Evolutionary conservation across 2,888 invertebrate genomes (phyloP), one percentile per base, ranked within the genome.

Genomic region (Actias luna): DNA sequence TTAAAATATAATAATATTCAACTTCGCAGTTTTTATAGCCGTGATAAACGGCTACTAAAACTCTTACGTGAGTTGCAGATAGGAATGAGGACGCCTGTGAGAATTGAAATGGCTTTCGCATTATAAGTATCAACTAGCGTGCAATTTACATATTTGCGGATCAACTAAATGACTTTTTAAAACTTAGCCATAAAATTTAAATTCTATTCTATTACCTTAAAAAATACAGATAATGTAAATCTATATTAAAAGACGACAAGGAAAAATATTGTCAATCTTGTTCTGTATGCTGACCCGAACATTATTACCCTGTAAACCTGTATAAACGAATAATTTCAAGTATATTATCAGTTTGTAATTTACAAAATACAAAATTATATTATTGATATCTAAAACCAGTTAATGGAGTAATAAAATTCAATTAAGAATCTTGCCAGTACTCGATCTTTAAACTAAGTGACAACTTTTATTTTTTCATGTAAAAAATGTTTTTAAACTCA

Each of bases 61-160:
- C 58, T 63, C 63, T 62, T 63, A 68, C 69, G 64, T 71, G 70
- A 63, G 59, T 60, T 63, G 66, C 64, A 67, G 63, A 71, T 71
- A 66, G 55, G 36, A 62, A 50, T 42, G 50, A 46, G 59, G 60
- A 42, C 61, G 61, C 62, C 63, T 58, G 35, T 61, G 59, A 63
- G 67, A 67, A 70, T 70, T 64, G 64, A 61, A 69, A 68, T 67
- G 16, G 36, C 27, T 29, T 3, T 35, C 57, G 42, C 57, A 46
- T 60, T 29, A 22, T 61, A 57, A 61, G 31, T 57, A 42, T 16
- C 18, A 22, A 18, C 29, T 61, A 57, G 31, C 31, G 10, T 29
- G 12, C 8, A 31, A 42, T 14, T 36, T 39, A 36, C 29, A 31
- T 57, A 18, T 55, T 29, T 29, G 29, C 27, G 16, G 29, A 5